Percentiles rank a stretch among this genome's conserved stretches.
These are phyloP conservation scores for Clavelina lepadiformis DNA, from an alignment of 23 tunicate species.

Conservation along the genomic window DNA sequence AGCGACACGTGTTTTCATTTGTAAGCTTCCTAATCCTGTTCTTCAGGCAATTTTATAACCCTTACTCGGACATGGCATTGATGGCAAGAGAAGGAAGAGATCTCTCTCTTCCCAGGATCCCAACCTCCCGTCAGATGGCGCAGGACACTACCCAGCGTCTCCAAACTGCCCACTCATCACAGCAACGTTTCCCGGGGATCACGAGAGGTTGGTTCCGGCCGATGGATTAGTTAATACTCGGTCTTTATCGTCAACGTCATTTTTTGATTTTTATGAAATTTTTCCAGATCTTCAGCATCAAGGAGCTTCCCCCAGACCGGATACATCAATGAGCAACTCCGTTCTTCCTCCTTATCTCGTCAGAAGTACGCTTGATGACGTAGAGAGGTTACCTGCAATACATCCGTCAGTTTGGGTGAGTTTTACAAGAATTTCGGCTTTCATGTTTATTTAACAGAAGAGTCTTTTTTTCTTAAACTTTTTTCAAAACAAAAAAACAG, in stretches of 20 bases:
- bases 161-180: slow-evolving; percentile 1
- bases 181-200: slow-evolving; percentile 12
- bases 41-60: not conserved
- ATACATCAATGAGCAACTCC: slow-evolving; percentile 8
- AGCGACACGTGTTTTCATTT: too few species aligned
- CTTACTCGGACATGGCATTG: not conserved
- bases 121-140: not conserved
- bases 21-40: too few species aligned
- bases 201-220: slow-evolving; percentile 5
- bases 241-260: not conserved
- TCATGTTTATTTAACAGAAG: too few species aligned
- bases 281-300: slow-evolving; percentile 1
- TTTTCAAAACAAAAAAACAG: too few species aligned
- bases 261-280: not conserved
- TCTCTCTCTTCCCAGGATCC: slow-evolving; percentile 13
- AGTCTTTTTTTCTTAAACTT: too few species aligned
- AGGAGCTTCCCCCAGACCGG: slow-evolving; percentile 4
- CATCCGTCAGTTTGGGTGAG: slow-evolving; percentile 90
- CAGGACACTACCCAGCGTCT: slow-evolving; percentile 3
- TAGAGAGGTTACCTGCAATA: slow-evolving; percentile 78
- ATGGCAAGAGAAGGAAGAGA: slow-evolving; percentile 1
- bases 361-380: slow-evolving; percentile 59
- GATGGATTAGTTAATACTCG: not conserved
- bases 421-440: too few species aligned
- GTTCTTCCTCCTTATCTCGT: slow-evolving; percentile 74